phyloP scores from a whole-genome alignment of 2,888 invertebrate species.

The Tetragonisca angustula region DNA sequence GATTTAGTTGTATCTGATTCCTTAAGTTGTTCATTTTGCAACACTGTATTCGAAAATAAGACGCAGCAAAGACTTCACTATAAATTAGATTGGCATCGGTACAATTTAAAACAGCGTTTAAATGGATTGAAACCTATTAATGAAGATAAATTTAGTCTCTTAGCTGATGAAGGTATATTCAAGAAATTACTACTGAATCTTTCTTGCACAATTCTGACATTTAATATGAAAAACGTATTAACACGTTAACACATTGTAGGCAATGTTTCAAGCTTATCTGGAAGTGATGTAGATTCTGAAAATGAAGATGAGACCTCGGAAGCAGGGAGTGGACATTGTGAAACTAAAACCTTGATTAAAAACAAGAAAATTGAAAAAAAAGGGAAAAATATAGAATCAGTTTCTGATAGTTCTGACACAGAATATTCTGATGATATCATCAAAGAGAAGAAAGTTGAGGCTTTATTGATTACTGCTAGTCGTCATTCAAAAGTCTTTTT shows the following conservation, averaged over 20 bases:
- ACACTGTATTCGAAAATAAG: conserved; percentile 86
- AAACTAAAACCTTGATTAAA: conserved; percentile 49
- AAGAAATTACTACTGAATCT: not conserved
- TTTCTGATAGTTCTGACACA: conserved; percentile 77
- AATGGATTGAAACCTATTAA: conserved; percentile 85
- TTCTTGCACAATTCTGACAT: not conserved
- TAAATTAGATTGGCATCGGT: conserved; percentile 93
- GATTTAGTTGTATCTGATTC: conserved; percentile 83
- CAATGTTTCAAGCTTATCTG: conserved; percentile 88
- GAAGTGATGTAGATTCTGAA: conserved; percentile 86
- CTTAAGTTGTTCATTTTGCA: conserved; percentile 85
- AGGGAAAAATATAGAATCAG: conserved; percentile 57
- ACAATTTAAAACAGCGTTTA: conserved; percentile 91
- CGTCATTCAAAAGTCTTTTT: conserved; percentile 91
- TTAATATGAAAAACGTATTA: not conserved
- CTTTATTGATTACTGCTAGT: conserved; percentile 81
- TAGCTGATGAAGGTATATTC: conserved; percentile 81
- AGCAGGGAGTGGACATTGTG: conserved; percentile 74
- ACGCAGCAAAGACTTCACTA: conserved; percentile 90
- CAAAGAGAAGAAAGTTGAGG: conserved; percentile 73
- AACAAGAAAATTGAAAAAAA: conserved; percentile 70
- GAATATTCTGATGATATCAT: conserved; percentile 74
- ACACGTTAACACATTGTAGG: conserved; percentile 80
- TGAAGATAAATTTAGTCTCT: conserved; percentile 86
- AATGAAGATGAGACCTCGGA: conserved; percentile 81